A percentile compares a stretch with the other conserved stretches of the same genome.
phyloP scores from a whole-genome alignment of 1,140 invertebrate genomes.

The Musca domestica region DNA sequence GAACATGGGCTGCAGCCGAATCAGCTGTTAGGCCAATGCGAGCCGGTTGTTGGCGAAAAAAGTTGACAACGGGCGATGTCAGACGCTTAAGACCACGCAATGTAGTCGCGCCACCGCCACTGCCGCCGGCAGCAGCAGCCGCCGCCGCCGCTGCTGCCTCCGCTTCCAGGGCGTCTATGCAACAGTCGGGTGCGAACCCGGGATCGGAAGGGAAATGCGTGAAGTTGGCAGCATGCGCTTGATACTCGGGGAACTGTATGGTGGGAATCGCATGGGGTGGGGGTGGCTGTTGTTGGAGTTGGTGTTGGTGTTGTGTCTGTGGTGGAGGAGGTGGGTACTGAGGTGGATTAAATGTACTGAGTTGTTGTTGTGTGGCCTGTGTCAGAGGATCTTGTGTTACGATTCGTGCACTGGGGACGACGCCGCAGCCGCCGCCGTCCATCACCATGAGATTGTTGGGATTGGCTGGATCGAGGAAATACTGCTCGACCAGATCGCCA shows the following conservation, averaged over 20 bases:
- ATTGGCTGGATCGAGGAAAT: slow-evolving; percentile 40
- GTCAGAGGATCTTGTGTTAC: slow-evolving; percentile 26
- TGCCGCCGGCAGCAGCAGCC: not conserved
- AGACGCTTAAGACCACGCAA: slow-evolving; percentile 45
- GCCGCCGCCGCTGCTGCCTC: slow-evolving; percentile 29
- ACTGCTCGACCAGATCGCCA: slow-evolving; percentile 45
- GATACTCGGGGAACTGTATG: slow-evolving; percentile 31
- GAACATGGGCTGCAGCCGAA: slow-evolving; percentile 32
- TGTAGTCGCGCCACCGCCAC: not conserved
- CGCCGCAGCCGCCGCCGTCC: slow-evolving; percentile 3
- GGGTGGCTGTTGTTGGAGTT: not conserved
- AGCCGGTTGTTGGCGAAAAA: slow-evolving; percentile 43
- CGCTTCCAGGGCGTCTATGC: slow-evolving; percentile 25
- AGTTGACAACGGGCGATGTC: slow-evolving; percentile 49
- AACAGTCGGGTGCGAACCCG: slow-evolving; percentile 30
- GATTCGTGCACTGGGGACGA: slow-evolving; percentile 24
- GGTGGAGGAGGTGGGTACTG: slow-evolving; percentile 22
- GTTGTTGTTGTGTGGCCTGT: slow-evolving; percentile 27
- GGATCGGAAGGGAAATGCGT: slow-evolving; percentile 29
- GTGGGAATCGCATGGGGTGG: slow-evolving; percentile 22
- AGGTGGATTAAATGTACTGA: slow-evolving; percentile 41
- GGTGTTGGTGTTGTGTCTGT: no score
- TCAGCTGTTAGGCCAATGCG: slow-evolving; percentile 27
- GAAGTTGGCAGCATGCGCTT: slow-evolving; percentile 29
- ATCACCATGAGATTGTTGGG: not conserved